Percentiles rank a stretch among this genome's conserved stretches.
Conservation (phyloP, 2,797 vertebrate species). For the Hoplostethus mediterraneus region DNA sequence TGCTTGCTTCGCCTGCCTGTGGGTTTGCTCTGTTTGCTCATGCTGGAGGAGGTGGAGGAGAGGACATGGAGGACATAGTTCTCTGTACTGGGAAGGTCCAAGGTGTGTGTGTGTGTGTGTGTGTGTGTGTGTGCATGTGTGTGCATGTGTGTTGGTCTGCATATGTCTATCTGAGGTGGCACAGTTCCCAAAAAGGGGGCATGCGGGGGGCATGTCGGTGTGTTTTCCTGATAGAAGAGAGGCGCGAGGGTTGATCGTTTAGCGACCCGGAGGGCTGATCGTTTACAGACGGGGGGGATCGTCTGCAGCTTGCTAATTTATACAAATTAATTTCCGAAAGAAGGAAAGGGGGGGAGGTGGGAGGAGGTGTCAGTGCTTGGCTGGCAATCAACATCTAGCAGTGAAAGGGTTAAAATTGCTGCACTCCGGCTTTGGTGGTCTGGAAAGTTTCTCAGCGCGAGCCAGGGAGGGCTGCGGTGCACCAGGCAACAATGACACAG, state of each 20-base stretch:
- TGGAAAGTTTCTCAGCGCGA: slow-evolving; percentile 67
- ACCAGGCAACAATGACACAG: slow-evolving; percentile 67
- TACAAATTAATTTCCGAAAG: slow-evolving; percentile 81
- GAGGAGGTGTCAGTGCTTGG: slow-evolving; percentile 62
- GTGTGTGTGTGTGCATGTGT: slow-evolving; percentile 22
- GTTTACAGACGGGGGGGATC: slow-evolving; percentile 73
- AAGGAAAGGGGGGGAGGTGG: slow-evolving; percentile 58
- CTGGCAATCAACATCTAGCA: slow-evolving; percentile 65
- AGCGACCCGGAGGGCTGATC: slow-evolving; percentile 67
- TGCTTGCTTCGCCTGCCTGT: slow-evolving; percentile 14
- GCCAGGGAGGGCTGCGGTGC: slow-evolving; percentile 56
- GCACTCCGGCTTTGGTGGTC: slow-evolving; percentile 60
- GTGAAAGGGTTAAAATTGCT: slow-evolving; percentile 67
- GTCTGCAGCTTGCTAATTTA: slow-evolving; percentile 82
- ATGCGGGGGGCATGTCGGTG: slow-evolving; percentile 22
- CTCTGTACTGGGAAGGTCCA: neutral
- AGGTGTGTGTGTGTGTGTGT: slow-evolving; percentile 13
- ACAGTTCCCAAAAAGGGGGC: slow-evolving; percentile 18
- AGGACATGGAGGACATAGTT: neutral
- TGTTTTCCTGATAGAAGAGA: slow-evolving; percentile 35
- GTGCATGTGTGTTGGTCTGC: slow-evolving; percentile 19
- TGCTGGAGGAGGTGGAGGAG: slow-evolving; percentile 17
- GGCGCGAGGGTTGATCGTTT: slow-evolving; percentile 29
- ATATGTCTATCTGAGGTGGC: slow-evolving; percentile 25
- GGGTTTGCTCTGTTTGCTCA: slow-evolving; percentile 31